Base-by-base conservation (phyloP, 2,888 invertebrate genomes). In the Tipula helvola region DNA sequence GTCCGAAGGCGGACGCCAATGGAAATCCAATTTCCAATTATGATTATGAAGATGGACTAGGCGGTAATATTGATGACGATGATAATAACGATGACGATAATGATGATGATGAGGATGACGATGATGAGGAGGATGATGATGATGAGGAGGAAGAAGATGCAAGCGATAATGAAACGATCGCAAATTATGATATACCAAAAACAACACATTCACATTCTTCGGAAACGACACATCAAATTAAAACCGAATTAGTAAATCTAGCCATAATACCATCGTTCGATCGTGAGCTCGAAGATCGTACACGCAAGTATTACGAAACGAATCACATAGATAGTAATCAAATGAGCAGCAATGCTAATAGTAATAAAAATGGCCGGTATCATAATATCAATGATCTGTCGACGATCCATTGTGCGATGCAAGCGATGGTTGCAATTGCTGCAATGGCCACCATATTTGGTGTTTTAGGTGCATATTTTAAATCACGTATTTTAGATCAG, bases 261-360 rank as follows among this genome's bases (percentile, higher is more conserved):
- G 92, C 92, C 28, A 91, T 92, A 13, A 91, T 92, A 87, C 92
- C 92, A 42, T 91, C 91, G 86, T 92, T 91, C 87, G 91, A 92
- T 87, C 90, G 91, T 88, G 91, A 92, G 83, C 88, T 91, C 86
- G 91, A 91, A 85, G 86, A 85, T 18, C 39, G 85, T 39, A 84
- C 84, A 84, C 39, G 39, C 5, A 84, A 84, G 4, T 84, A 84
- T 85, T 41, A 84, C 41, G 41, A 84, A 39, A 5, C 36, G 2
- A 84, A 84, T 84, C 87, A 85, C 12, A 87, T 87, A 52, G 86
- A 87, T 44, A 71, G 84, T 36, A 52, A 87, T 86, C 84, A 85
- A 36, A 86, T 86, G 5, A 52, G 84, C 39, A 57, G 47, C 41
- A 83, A 87, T 52, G 18, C 44, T 3, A 87, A 87, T 85, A 85